phyloP scores from a whole-genome alignment of 2,797 vertebrate genomes.

The Arnoldichthys spilopterus region DNA sequence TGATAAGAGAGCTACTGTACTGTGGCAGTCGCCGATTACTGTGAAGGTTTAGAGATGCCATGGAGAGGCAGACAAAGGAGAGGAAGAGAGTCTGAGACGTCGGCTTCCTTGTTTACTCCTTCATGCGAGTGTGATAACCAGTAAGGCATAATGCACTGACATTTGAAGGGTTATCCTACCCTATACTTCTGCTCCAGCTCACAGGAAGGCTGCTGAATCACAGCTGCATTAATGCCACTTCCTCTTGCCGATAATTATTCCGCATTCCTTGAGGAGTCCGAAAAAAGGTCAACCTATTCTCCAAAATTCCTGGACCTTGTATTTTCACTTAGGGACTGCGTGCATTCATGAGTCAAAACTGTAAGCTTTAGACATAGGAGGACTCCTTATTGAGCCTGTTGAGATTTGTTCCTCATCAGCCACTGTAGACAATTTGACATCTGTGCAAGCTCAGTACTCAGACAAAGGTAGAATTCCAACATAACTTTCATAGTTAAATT shows the following conservation, averaged over 20 bases:
- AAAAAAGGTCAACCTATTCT: slow-evolving; percentile 10
- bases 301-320: slow-evolving; percentile 30
- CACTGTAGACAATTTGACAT: not conserved
- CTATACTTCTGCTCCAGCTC: not conserved
- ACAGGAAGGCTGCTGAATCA: slow-evolving; percentile 46
- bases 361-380: not conserved
- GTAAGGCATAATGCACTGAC: not conserved
- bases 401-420: not conserved
- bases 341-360: slow-evolving; percentile 32
- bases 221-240: slow-evolving; percentile 25
- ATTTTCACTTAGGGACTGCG: slow-evolving; percentile 3
- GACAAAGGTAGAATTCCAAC: slow-evolving; percentile 48
- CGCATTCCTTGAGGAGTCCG: slow-evolving; percentile 11
- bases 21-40: slow-evolving; percentile 18
- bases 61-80: slow-evolving; percentile 38
- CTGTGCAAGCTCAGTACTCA: not conserved
- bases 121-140: slow-evolving; percentile 42
- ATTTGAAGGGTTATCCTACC: not conserved
- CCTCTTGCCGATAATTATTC: slow-evolving; percentile 27
- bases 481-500: slow-evolving; percentile 71
- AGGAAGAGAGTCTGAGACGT: slow-evolving; percentile 48
- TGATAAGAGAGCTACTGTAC: slow-evolving; percentile 26
- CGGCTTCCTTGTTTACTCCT: slow-evolving; percentile 50
- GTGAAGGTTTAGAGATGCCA: slow-evolving; percentile 3
- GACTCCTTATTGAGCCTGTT: not conserved